Conservation (phyloP, 2,113 vertebrate genomes). For the Nematolebias whitei region DNA sequence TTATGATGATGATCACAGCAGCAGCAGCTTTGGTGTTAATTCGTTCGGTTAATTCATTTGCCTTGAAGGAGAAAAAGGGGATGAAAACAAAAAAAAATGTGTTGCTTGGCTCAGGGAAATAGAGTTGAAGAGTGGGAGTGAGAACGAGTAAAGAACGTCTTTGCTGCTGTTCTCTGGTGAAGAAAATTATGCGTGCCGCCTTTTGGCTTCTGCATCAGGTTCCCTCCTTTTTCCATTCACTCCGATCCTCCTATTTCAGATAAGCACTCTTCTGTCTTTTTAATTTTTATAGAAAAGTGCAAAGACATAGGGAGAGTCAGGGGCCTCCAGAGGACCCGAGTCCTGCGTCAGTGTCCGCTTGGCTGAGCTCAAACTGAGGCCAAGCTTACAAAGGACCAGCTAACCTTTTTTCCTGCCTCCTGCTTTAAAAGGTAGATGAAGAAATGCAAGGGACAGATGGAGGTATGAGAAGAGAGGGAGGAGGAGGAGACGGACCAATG, state of each 20-base stretch:
- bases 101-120: slow-evolving; percentile 61
- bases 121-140: slow-evolving; percentile 36
- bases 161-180: slow-evolving; percentile 47
- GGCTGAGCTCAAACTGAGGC: slow-evolving; percentile 73
- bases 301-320: slow-evolving; percentile 57
- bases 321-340: slow-evolving; percentile 62
- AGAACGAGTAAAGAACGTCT: slow-evolving; percentile 34
- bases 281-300: slow-evolving; percentile 46
- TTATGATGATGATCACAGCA: slow-evolving; percentile 64
- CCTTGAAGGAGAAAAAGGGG: slow-evolving; percentile 55
- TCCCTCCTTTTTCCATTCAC: slow-evolving; percentile 14
- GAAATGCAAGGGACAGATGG: slow-evolving; percentile 71
- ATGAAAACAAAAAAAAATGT: slow-evolving; percentile 37
- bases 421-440: slow-evolving; percentile 68
- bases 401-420: slow-evolving; percentile 59
- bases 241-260: slow-evolving; percentile 46
- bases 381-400: slow-evolving; percentile 60
- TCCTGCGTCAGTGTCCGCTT: slow-evolving; percentile 69
- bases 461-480: slow-evolving; percentile 50
- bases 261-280: slow-evolving; percentile 48
- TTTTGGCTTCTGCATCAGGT: slow-evolving; percentile 44
- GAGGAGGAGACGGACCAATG: slow-evolving; percentile 20
- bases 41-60: slow-evolving; percentile 69
- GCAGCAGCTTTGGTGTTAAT: slow-evolving; percentile 67
- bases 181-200: slow-evolving; percentile 49